These are phyloP conservation scores for Lithobates pipiens DNA, from an alignment of 2,797 vertebrate species.

Conservation along the genomic window DNA sequence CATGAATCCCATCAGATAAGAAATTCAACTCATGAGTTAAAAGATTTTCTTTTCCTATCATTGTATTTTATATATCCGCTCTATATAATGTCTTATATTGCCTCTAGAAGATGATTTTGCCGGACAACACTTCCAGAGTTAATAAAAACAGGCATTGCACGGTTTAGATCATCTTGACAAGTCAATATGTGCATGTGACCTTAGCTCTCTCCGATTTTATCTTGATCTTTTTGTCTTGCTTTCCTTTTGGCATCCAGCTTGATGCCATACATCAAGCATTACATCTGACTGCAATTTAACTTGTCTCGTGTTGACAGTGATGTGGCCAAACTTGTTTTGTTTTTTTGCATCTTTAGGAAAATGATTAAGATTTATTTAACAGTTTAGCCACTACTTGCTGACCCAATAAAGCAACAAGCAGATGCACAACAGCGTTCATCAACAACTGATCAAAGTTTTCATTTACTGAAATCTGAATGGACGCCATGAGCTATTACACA, in stretches of 20 bases:
- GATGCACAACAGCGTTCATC: background rate
- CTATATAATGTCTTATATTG: conserved; percentile 25
- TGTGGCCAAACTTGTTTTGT: conserved; percentile 9
- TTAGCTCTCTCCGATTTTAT: conserved; percentile 46
- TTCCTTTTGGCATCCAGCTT: conserved; percentile 52
- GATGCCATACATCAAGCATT: conserved; percentile 56
- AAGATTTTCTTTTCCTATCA: conserved; percentile 18
- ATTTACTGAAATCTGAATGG: too few species aligned
- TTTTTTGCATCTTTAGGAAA: conserved; percentile 54
- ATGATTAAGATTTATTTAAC: background rate
- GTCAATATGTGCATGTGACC: conserved; percentile 55
- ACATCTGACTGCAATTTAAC: conserved; percentile 39
- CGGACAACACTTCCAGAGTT: conserved; percentile 53
- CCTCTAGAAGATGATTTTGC: conserved; percentile 57
- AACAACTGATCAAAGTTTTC: background rate
- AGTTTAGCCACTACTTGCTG: too few species aligned
- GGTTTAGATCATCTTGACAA: conserved; percentile 63
- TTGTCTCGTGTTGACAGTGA: conserved; percentile 46
- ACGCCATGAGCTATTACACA: background rate
- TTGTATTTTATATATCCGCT: conserved; percentile 34
- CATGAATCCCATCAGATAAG: background rate
- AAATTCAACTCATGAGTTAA: conserved; percentile 7
- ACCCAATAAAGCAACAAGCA: too few species aligned
- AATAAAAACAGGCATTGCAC: conserved; percentile 57
- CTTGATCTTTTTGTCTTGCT: conserved; percentile 42